Evolutionary conservation across 1,140 invertebrate species (phyloP).

Genomic region (Cydia amplana): DNA sequence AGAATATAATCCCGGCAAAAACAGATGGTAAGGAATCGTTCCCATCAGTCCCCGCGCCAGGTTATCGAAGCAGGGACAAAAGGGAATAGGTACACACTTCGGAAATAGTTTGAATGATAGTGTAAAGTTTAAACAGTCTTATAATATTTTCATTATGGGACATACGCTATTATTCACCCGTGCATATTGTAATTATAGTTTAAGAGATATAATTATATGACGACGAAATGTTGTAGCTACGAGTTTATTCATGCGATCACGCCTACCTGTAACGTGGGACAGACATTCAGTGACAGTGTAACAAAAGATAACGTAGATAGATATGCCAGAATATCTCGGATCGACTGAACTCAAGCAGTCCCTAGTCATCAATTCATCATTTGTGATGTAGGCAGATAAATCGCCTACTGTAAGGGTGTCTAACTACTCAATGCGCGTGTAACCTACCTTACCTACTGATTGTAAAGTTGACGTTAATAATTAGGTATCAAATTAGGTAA

Average conservation of each 20-base stretch:
- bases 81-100: too few species aligned
- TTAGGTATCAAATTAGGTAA: neutral
- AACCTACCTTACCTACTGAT: too few species aligned
- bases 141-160: too few species aligned
- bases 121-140: too few species aligned
- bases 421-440: too few species aligned
- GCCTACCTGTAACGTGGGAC: neutral
- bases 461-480: neutral
- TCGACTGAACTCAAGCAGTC: conserved; percentile 8
- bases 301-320: conserved; percentile 7
- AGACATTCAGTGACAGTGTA: neutral
- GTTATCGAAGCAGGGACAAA: too few species aligned
- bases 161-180: too few species aligned
- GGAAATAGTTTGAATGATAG: too few species aligned
- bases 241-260: neutral
- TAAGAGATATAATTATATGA: neutral
- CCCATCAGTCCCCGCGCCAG: too few species aligned
- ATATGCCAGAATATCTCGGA: conserved; percentile 5
- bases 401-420: neutral
- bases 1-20: too few species aligned
- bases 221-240: neutral
- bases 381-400: conserved; percentile 14
- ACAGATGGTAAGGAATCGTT: too few species aligned
- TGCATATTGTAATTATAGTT: too few species aligned
- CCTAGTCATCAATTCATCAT: neutral